Conservation (phyloP, 2,797 vertebrate genomes). For the Pseudocheirus occidentalis region DNA sequence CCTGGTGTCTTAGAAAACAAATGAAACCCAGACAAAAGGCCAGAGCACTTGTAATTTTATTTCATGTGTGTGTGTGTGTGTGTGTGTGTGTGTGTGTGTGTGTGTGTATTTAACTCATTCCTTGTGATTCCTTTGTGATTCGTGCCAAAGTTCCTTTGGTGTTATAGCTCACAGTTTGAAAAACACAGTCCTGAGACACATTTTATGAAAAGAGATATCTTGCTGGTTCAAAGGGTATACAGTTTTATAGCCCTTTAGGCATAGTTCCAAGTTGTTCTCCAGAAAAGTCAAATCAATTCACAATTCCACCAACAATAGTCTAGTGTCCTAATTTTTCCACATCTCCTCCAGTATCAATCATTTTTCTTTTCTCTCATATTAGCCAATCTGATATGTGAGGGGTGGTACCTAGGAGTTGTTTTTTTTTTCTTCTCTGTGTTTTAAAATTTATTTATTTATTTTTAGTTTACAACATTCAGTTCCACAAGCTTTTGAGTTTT, state of each 20-base stretch:
- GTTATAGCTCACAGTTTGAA: not conserved
- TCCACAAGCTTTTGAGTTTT: no score
- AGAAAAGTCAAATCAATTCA: not conserved
- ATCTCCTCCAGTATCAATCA: no score
- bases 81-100: no score
- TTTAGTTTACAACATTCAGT: no score
- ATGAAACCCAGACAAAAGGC: not conserved
- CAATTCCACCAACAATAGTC: not conserved
- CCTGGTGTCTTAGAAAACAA: not conserved
- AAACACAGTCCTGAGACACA: not conserved
- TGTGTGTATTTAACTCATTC: not conserved
- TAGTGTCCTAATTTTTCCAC: not conserved
- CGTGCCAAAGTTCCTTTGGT: not conserved
- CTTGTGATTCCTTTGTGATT: not conserved
- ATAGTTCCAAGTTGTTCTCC: not conserved
- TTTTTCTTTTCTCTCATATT: not conserved
- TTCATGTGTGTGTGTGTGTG: no score
- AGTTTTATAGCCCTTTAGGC: not conserved
- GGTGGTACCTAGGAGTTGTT: not conserved
- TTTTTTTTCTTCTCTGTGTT: no score
- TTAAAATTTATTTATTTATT: no score
- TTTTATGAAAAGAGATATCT: not conserved
- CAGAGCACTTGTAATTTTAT: not conserved
- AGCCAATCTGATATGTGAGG: not conserved
- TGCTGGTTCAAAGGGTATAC: not conserved